Evolutionary conservation across 64 coral and sea anemone genomes (phyloP).

Genomic region (Cladopsammia gracilis): DNA sequence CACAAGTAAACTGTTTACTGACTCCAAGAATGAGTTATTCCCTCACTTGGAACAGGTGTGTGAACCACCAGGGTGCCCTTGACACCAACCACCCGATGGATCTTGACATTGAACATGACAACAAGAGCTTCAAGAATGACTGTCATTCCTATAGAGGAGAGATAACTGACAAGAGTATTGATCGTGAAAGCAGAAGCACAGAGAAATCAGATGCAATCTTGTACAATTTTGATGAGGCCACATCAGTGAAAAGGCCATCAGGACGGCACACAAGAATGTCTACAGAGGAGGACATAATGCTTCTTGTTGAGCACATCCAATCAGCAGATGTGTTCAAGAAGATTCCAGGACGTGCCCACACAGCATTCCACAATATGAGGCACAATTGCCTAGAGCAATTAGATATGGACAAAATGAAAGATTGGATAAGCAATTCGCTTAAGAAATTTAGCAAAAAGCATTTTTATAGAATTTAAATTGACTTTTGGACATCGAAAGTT

Average conservation of each 20-base stretch:
- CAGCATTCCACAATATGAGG: slow-evolving; percentile 49
- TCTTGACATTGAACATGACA: slow-evolving; percentile 71
- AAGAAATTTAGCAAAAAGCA: slow-evolving; percentile 64
- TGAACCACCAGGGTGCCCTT: slow-evolving; percentile 58
- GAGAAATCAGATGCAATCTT: slow-evolving; percentile 19
- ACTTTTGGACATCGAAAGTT: too few species aligned
- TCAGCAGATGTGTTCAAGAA: slow-evolving; percentile 29
- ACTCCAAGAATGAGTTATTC: slow-evolving; percentile 62
- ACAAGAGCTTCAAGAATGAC: slow-evolving; percentile 63
- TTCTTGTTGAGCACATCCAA: slow-evolving; percentile 47
- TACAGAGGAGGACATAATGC: slow-evolving; percentile 43
- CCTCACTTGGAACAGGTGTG: slow-evolving; percentile 65
- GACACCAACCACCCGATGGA: slow-evolving; percentile 74
- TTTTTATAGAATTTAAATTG: slow-evolving; percentile 27
- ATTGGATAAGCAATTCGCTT: slow-evolving; percentile 53
- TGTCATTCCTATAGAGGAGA: slow-evolving; percentile 37
- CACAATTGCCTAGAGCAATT: slow-evolving; percentile 29
- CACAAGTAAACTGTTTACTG: slow-evolving; percentile 72
- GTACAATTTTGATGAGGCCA: slow-evolving; percentile 8
- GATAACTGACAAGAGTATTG: slow-evolving; percentile 58
- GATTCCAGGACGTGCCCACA: slow-evolving; percentile 40
- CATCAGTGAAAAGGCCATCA: slow-evolving; percentile 56
- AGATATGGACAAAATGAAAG: slow-evolving; percentile 23
- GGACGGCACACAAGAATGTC: slow-evolving; percentile 48
- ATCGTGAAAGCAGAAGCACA: slow-evolving; percentile 9